These are phyloP conservation scores for Telenomus remus DNA, from an alignment of 1,140 invertebrate genomes.

Conservation along the genomic window DNA sequence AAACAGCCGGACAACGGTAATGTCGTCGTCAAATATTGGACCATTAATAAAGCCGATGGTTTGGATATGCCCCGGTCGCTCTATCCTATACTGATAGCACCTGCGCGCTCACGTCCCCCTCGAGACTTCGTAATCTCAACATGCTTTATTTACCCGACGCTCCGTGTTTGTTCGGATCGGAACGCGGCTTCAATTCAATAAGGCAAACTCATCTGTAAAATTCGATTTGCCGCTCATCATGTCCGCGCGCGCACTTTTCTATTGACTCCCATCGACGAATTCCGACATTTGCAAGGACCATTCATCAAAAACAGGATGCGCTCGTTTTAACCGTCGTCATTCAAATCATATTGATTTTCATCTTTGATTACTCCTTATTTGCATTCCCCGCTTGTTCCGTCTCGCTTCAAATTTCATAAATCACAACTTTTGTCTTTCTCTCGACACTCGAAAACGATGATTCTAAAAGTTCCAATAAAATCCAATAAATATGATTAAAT, in stretches of 20 bases:
- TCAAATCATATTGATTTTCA: not conserved
- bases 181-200: slow-evolving; percentile 67
- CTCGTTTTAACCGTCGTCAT: slow-evolving; percentile 9
- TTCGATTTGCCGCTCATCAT: slow-evolving; percentile 50
- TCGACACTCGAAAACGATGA: too few species aligned
- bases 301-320: slow-evolving; percentile 34
- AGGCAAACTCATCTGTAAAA: slow-evolving; percentile 70
- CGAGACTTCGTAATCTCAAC: slow-evolving; percentile 69
- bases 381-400: too few species aligned
- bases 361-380: slow-evolving; percentile 2
- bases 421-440: not conserved
- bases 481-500: slow-evolving; percentile 13
- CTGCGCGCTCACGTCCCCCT: slow-evolving; percentile 68
- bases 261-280: slow-evolving; percentile 30
- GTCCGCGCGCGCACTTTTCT: slow-evolving; percentile 31
- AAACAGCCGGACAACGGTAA: slow-evolving; percentile 65
- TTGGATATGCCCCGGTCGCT: slow-evolving; percentile 58
- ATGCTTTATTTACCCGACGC: slow-evolving; percentile 68
- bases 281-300: slow-evolving; percentile 30
- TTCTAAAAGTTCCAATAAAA: not conserved
- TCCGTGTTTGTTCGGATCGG: slow-evolving; percentile 64
- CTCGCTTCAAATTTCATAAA: too few species aligned
- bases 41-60: slow-evolving; percentile 71
- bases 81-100: slow-evolving; percentile 62
- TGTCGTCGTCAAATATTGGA: slow-evolving; percentile 71